Percentiles rank a stretch among this genome's conserved stretches.
Conservation (phyloP, 2,113 vertebrate genomes). For the Chitala chitala region DNA sequence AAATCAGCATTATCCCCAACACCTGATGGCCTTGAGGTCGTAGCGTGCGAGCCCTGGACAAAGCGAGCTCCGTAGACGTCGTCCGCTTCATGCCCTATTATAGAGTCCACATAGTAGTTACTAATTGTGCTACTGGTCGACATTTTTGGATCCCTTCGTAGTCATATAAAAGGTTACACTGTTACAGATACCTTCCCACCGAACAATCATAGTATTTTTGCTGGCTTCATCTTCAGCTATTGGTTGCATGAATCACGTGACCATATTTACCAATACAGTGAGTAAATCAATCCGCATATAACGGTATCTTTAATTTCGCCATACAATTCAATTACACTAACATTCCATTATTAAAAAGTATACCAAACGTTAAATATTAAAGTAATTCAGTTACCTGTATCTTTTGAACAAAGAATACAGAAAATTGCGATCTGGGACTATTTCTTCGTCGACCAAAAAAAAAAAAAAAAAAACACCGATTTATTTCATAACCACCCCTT, state of each 20-base stretch:
- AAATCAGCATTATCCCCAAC: constrained; percentile 82
- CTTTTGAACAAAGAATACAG: constrained; percentile 17
- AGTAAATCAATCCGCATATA: constrained; percentile 96
- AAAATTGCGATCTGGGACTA: constrained; percentile 60
- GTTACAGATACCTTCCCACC: constrained; percentile 86
- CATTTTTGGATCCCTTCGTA: constrained; percentile 86
- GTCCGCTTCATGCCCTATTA: constrained; percentile 90
- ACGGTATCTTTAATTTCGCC: constrained; percentile 51
- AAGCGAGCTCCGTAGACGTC: constrained; percentile 87
- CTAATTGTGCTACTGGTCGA: constrained; percentile 91
- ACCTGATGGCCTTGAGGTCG: constrained; percentile 85
- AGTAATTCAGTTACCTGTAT: background rate
- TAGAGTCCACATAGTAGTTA: constrained; percentile 96
- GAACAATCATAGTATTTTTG: constrained; percentile 97
- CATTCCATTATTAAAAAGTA: constrained; percentile 30
- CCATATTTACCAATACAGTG: constrained; percentile 99
- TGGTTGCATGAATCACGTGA: constrained; percentile 98
- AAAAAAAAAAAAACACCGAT: constrained; percentile 45
- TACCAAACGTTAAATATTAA: constrained; percentile 18
- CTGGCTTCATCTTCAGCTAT: constrained; percentile 91
- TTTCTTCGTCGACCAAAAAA: constrained; percentile 57
- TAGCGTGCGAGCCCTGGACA: constrained; percentile 74
- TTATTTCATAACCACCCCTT: constrained; percentile 51
- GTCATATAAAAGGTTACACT: constrained; percentile 90
- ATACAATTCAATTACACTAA: constrained; percentile 49